A percentile compares a stretch with the other conserved stretches of the same genome.
Evolutionary conservation across 2,797 vertebrate species (phyloP).

Genomic region (Schizopygopsis malacanthus): DNA sequence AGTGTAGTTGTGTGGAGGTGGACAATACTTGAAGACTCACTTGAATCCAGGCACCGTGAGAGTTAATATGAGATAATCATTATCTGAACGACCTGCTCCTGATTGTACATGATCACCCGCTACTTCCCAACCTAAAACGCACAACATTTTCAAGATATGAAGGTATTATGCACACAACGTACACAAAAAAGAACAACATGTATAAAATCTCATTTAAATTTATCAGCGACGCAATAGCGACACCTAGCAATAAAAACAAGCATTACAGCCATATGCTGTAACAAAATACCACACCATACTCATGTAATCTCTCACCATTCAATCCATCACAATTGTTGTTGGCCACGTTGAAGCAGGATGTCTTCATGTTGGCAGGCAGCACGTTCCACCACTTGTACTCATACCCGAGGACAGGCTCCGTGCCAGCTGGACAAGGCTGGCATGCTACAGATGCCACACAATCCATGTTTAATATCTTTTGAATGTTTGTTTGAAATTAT

Average conservation of each 20-base stretch:
- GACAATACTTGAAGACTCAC: slow-evolving; percentile 74
- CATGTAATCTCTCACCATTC: slow-evolving; percentile 84
- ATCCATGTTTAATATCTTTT: slow-evolving; percentile 11
- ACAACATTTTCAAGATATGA: background rate
- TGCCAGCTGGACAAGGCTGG: slow-evolving; percentile 90
- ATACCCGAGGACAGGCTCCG: slow-evolving; percentile 89
- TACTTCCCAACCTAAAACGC: slow-evolving; percentile 93
- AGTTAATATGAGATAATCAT: slow-evolving; percentile 96
- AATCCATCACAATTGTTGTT: slow-evolving; percentile 95
- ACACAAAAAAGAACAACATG: background rate
- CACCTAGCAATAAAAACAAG: slow-evolving; percentile 50
- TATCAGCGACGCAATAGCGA: slow-evolving; percentile 33
- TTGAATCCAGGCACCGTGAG: slow-evolving; percentile 94
- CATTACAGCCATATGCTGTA: slow-evolving; percentile 15
- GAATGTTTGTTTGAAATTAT: background rate
- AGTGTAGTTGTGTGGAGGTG: slow-evolving; percentile 18
- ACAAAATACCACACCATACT: background rate
- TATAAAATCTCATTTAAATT: background rate
- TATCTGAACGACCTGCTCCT: slow-evolving; percentile 91
- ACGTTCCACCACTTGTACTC: slow-evolving; percentile 99
- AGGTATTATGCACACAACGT: background rate
- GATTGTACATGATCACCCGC: slow-evolving; percentile 92
- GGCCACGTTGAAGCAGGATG: slow-evolving; percentile 96
- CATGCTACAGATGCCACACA: slow-evolving; percentile 78
- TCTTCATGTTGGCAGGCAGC: slow-evolving; percentile 94